Base-by-base conservation (phyloP, 2,888 invertebrate genomes). In the Nemapogon koenigi region DNA sequence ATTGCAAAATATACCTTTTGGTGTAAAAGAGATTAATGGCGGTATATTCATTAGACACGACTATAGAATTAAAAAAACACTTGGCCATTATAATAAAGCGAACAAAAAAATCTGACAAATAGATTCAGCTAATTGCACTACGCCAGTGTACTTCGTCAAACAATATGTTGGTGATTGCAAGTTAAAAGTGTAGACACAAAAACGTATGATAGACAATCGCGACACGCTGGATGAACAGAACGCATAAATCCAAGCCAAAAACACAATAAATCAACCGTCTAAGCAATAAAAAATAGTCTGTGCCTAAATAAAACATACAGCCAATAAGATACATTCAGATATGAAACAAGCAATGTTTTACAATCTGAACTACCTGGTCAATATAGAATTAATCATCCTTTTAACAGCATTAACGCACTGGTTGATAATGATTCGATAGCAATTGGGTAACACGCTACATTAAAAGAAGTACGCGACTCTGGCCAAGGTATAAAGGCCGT, bases 81-180 rank as follows among this genome's bases (percentile, higher is more conserved):
- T 56, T 26, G 42, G 42, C 46, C 44, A 49, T 47, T 48, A 48
- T 50, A 53, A 57, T 45, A 46, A 46, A 48, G 56, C 59, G 70
- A 72, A n/a, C n/a, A n/a, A 71, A 70, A 71, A 53, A 51, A 19
- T 49, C 52, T 62, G 64, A 73, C 59, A 66, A 71, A 72, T 68
- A 65, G 58, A 63, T 59, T 57, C 48, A 49, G 52, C 53, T 60
- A 62, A 62, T 62, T 62, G 55, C 54, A 52, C 55, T 57, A 56
- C 40, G 50, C 50, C 46, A 41, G 51, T 45, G 49, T 50, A 47
- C 11, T 7, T 49, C 50, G 46, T 48, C 4, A 45, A 51, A 56
- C 46, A 51, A 49, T 49, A 50, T 50, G 55, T 51, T 51, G 46
- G 47, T 50, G 46, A 49, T 50, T 52, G 47, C 46, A 50, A 22